Base-by-base conservation (phyloP, 1,140 invertebrate genomes). In the Kradibia gibbosae region DNA sequence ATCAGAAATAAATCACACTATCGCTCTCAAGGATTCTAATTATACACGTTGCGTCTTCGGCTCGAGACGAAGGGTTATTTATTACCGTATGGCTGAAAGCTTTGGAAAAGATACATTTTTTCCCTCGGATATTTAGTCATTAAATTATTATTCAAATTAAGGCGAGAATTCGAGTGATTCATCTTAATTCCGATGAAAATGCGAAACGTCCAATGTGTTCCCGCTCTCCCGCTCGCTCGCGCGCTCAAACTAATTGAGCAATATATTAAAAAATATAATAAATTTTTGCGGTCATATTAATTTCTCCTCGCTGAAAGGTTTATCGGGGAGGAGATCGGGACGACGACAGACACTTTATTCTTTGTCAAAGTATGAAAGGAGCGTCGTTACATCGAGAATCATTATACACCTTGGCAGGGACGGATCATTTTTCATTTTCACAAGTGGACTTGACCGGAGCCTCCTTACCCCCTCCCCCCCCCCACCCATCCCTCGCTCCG, bases 381-480 rank as follows among this genome's bases (percentile, higher is more conserved):
- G 72, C 72, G 50, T 50, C 62, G 76, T 71, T 77, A 36, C 17
- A 22, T 50, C 50, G 25, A 50, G 73, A 65, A 71, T 81, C 73
- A 71, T 81, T 81, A 81, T 81, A 77, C 42, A 71, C 39, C 48
- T 71, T 39, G 82, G 81, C 78, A 65, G 67, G 45, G 65, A 11
- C 55, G 53, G 39, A 72, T 81, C 25, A 82, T 83, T 86, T 86
- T 86, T 82, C 28, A 62, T 80, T 81, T 31, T 67, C 57, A 81
- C 75, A 57, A 82, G 57, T 36, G 79, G 50, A 80, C 73, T 79
- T 70, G 77, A 48, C 45, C 7, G 45, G 45, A 48, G 7, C 45
- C 53, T n/a, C 57, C 15, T 3, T 17, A 55, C 20, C 3, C 31
- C 53, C 10, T 36, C 45, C n/a, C 25, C 36, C 11, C 5, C 1